phyloP scores from a whole-genome alignment of 2,797 vertebrate species.

The Gallinago nigripennis region DNA sequence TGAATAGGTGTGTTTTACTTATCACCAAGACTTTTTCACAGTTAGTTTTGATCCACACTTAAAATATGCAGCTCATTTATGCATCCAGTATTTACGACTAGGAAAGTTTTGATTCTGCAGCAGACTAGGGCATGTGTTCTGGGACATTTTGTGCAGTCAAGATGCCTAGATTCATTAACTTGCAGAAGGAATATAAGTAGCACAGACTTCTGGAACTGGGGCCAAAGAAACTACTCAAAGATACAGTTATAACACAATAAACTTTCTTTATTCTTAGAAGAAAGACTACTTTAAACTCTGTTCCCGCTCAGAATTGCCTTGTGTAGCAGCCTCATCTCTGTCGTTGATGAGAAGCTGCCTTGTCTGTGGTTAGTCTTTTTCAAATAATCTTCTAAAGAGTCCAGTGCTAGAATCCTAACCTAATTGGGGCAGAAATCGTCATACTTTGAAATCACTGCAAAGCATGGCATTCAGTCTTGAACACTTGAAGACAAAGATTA shows the following conservation, averaged over 20 bases:
- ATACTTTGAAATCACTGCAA: not conserved
- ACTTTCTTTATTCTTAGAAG: not conserved
- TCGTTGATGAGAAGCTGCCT: not conserved
- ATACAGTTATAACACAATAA: not conserved
- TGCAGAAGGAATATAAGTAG: not conserved
- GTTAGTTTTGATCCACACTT: not conserved
- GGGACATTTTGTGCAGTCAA: not conserved
- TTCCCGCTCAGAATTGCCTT: not conserved
- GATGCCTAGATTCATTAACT: not conserved
- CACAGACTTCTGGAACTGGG: not conserved
- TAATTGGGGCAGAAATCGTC: not conserved
- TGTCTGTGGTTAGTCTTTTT: not conserved
- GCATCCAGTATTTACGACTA: not conserved
- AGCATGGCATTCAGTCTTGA: not conserved
- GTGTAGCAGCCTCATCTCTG: not conserved
- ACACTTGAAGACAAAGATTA: not conserved
- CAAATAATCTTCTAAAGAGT: not conserved
- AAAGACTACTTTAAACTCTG: not conserved
- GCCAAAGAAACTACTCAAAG: not conserved
- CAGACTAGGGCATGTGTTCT: not conserved
- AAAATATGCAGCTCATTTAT: not conserved
- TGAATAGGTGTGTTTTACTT: rapidly evolving
- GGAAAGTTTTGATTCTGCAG: not conserved
- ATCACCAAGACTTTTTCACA: not conserved
- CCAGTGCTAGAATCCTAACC: not conserved